These are phyloP conservation scores for Pilophorus perplexus DNA, from an alignment of 2,888 invertebrate species.

Conservation along the genomic window DNA sequence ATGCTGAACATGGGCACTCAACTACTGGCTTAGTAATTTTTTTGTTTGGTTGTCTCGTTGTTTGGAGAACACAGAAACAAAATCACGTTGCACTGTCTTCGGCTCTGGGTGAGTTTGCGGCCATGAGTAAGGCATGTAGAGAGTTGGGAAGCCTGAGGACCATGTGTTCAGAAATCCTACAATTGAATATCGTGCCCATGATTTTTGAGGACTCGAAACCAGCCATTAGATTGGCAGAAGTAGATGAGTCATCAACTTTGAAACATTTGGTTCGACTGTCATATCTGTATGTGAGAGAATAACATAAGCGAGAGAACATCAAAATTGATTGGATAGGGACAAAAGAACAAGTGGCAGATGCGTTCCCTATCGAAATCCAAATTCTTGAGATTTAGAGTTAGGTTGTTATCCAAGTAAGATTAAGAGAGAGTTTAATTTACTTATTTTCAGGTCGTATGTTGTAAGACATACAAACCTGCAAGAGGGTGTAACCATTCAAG, in stretches of 20 bases:
- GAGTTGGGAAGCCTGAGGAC: not conserved
- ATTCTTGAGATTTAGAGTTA: too few species aligned
- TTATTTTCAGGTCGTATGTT: too few species aligned
- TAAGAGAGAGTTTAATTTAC: too few species aligned
- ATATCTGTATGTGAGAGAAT: not conserved
- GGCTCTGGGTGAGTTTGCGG: not conserved
- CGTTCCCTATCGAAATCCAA: too few species aligned
- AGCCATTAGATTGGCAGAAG: not conserved
- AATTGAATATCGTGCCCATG: not conserved
- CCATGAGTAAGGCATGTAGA: not conserved
- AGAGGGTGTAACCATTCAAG: too few species aligned
- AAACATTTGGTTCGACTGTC: slow-evolving; percentile 3
- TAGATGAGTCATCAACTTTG: not conserved
- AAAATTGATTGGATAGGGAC: not conserved
- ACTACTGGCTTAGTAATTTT: not conserved
- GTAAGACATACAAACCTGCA: too few species aligned
- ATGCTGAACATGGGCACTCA: not conserved
- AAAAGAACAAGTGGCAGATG: not conserved
- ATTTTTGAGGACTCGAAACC: slow-evolving; percentile 13
- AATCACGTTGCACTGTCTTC: slow-evolving; percentile 1
- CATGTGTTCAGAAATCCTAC: not conserved
- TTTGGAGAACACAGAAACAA: not conserved
- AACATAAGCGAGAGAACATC: not conserved
- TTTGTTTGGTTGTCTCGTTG: not conserved
- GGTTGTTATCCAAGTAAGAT: too few species aligned